Base-by-base conservation (phyloP, 2,113 vertebrate species). In the Bothrops jararaca region DNA sequence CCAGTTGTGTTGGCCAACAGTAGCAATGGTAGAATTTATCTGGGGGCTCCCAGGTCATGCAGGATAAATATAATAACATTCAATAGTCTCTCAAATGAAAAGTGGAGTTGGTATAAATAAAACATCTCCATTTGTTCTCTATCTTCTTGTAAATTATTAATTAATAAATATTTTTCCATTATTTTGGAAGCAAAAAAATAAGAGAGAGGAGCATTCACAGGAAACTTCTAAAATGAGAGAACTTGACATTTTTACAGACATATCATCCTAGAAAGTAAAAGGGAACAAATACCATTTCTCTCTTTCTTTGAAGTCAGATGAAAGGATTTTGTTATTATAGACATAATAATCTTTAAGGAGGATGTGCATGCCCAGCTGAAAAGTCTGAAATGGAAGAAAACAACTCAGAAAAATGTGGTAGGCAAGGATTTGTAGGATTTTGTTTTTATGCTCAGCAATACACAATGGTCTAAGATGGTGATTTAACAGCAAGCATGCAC, bases 221-320 rank as follows among this genome's bases (percentile, higher is more conserved):
- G 58, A 95, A 93, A 91, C 88, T 90, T 86, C 48, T 60, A 89
- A 54, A 86, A 90, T 23, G 58, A 69, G 90, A 26, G 86, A 34
- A 94, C 86, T 94, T 60, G 45, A 50, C 92, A 95, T 93, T 94
- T 3, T 64, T 74, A 42, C 1, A 74, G 86, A 34, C 86, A 89
- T 11, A 45, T 22, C 23, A 45, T 80, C 26, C n/a, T 89, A 9
- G 50, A 92, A 52, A 89, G 92, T 92, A 92, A 95, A 90, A 45
- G 88, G 94, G 94, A 93, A 80, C 89, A 95, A 94, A 91, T 93
- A 54, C 91, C 91, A 94, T 69, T 86, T 93, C 64, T 95, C 96
- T 96, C 86, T 93, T 96, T 94, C 95, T 97, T 97, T 96, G 94
- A 96, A 95, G 93, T 64, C 86, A 96, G 96, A 97, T 96, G 89